Evolutionary conservation across 2,888 invertebrate species (phyloP), one percentile per base, ranked within the genome.

Genomic region (Spilosoma lubricipeda): DNA sequence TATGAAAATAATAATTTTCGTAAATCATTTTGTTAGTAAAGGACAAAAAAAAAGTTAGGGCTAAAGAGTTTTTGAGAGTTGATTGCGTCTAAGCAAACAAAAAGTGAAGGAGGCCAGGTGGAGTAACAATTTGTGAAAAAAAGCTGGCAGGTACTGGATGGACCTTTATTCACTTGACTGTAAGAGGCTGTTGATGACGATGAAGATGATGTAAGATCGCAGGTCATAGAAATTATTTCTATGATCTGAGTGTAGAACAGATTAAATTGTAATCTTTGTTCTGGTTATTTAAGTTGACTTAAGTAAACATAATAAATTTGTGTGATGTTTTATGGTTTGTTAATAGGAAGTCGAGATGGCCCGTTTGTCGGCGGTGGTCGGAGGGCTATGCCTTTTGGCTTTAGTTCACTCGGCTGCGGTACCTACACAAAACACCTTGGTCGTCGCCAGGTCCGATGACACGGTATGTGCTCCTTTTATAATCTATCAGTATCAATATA

Each of bases 361-460:
- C 77, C 85, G 84, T 71, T 87, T 86, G 84, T 74, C 89, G 77
- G 79, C 85, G 76, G 82, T 88, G 74, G 69, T 91, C 64, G 87
- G 87, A 30, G 89, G 87, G 78, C 69, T 93, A 66, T 87, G 88
- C 83, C 66, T 91, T 52, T 80, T 85, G 36, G 83, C 86, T 52
- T 72, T 85, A 20, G 88, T 78, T 33, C 85, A 84, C 36, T 80
- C 89, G 0, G 89, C 90, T 36, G 91, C 92, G 0, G 89, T 93
- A 42, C 88, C 93, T n/a, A 92, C 93, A 0, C 89, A 90, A 72
- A 93, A 93, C 75, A 93, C 93, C 20, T 86, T 94, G 77, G 93
- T 95, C 13, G 90, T 95, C 3, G 87, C 94, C 42, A 89, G 86
- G 66, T 86, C 88, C 1, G 90, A 90, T n/a, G 90, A 88, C 59